These are phyloP conservation scores for Nineta flava DNA, from an alignment of 2,888 invertebrate species.

Conservation along the genomic window DNA sequence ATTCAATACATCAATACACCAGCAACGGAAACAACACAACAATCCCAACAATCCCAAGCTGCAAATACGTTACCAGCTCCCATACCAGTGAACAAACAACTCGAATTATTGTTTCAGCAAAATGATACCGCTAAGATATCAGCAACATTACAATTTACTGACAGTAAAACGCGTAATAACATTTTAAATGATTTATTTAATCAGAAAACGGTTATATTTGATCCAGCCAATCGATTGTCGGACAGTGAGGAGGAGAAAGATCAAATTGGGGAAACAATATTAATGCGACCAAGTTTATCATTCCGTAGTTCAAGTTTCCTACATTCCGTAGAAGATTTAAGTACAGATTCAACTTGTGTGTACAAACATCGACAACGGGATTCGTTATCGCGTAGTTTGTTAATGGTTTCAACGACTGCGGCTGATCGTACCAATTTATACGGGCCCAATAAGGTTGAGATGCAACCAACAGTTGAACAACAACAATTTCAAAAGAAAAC, in stretches of 20 bases:
- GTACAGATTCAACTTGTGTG: slow-evolving; percentile 59
- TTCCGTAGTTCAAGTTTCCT: slow-evolving; percentile 54
- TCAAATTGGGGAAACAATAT: slow-evolving; percentile 34
- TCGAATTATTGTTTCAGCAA: slow-evolving; percentile 17
- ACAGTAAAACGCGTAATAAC: slow-evolving; percentile 23
- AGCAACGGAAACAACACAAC: slow-evolving; percentile 6
- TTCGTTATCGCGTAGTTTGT: slow-evolving; percentile 27
- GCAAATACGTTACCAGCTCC: slow-evolving; percentile 14
- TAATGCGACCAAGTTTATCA: slow-evolving; percentile 39
- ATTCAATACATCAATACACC: not conserved
- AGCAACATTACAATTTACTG: slow-evolving; percentile 20
- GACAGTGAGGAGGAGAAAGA: slow-evolving; percentile 38
- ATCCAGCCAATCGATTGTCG: slow-evolving; percentile 17
- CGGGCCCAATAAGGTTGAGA: slow-evolving; percentile 10
- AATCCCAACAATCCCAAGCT: not conserved
- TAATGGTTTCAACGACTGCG: slow-evolving; percentile 27
- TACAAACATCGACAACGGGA: slow-evolving; percentile 37
- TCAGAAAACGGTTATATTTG: slow-evolving; percentile 21
- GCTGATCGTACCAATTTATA: not conserved
- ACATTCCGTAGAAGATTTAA: slow-evolving; percentile 58
- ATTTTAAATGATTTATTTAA: slow-evolving; percentile 26
- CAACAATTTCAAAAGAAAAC: slow-evolving; percentile 12
- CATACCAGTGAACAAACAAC: slow-evolving; percentile 23
- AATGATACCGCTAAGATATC: not conserved
- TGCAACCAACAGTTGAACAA: slow-evolving; percentile 23